These are phyloP conservation scores for Cyprinodon variegatus DNA, from an alignment of 2,113 vertebrate genomes.

Conservation along the genomic window DNA sequence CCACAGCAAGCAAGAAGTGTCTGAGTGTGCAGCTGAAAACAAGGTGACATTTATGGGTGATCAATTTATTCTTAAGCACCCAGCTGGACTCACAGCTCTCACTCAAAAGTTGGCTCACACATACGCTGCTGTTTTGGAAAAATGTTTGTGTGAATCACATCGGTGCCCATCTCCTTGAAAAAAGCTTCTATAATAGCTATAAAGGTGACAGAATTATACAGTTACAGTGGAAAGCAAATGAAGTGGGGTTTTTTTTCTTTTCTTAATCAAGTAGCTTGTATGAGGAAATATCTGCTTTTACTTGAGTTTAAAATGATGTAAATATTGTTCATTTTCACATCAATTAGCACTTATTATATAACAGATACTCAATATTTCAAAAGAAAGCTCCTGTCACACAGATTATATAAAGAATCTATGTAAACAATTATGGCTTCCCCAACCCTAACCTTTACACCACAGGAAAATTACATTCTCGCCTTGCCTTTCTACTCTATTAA, in stretches of 20 bases:
- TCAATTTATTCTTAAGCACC: slow-evolving; percentile 55
- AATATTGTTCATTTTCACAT: neutral
- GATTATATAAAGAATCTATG: no score
- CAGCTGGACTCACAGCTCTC: slow-evolving; percentile 54
- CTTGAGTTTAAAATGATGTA: neutral
- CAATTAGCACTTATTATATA: neutral
- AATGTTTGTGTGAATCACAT: slow-evolving; percentile 26
- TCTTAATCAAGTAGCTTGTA: neutral
- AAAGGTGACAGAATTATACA: neutral
- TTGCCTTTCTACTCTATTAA: neutral
- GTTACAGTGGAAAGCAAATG: neutral
- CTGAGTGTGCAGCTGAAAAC: slow-evolving; percentile 52
- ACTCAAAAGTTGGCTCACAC: slow-evolving; percentile 33
- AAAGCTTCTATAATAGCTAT: neutral
- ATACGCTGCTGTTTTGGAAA: slow-evolving; percentile 52
- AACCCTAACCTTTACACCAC: neutral
- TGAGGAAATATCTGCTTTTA: neutral
- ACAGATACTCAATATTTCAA: neutral
- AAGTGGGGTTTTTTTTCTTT: neutral
- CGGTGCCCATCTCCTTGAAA: neutral
- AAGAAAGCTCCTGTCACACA: neutral
- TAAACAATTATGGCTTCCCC: neutral
- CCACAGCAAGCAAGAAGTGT: slow-evolving; percentile 26
- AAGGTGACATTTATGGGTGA: slow-evolving; percentile 50
- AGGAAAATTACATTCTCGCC: neutral